phyloP scores from a whole-genome alignment of 2,797 vertebrate species.

The Pterois miles region DNA sequence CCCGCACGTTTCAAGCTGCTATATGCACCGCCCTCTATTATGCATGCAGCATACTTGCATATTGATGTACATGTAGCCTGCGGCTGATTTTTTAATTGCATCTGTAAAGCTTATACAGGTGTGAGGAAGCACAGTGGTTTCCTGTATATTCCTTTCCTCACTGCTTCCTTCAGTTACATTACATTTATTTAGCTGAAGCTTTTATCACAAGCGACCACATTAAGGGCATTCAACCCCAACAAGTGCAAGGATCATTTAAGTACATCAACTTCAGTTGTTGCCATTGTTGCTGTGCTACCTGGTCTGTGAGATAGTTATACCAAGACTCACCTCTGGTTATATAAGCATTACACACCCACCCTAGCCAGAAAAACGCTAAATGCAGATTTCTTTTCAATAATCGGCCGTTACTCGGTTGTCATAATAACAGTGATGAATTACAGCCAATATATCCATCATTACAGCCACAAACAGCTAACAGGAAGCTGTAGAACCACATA shows the following conservation, averaged over 20 bases:
- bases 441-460: no score
- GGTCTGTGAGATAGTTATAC: not conserved
- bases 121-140: not conserved
- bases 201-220: not conserved
- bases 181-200: not conserved
- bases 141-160: not conserved
- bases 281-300: not conserved
- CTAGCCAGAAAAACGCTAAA: no score
- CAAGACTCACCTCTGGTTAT: not conserved
- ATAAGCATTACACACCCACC: no score
- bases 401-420: no score
- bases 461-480: no score
- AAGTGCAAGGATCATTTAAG: not conserved
- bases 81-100: constrained; percentile 4
- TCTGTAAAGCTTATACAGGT: constrained; percentile 19
- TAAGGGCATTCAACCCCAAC: not conserved
- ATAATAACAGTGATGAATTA: no score
- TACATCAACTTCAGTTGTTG: not conserved
- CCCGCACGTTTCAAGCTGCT: not conserved
- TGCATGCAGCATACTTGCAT: constrained; percentile 23
- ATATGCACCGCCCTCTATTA: not conserved
- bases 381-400: no score
- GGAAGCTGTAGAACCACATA: no score
- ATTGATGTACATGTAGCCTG: constrained; percentile 15
- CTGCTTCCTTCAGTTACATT: not conserved